A percentile compares a stretch with the other conserved stretches of the same genome.
phyloP scores from a whole-genome alignment of 2,888 invertebrate species.

The Didymodactylos carnosus region DNA sequence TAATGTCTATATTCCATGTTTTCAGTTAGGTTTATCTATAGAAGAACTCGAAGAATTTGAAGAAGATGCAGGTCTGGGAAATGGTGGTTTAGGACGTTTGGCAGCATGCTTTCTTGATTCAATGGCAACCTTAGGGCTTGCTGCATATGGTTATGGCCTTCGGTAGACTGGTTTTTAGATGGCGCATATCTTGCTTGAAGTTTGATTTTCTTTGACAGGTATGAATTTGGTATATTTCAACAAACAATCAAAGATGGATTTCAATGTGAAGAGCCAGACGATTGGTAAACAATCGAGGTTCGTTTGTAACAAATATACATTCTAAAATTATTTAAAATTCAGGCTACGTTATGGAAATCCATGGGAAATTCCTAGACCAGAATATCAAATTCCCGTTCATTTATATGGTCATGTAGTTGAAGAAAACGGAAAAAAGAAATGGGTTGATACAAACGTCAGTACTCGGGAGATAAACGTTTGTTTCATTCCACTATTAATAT shows the following conservation, averaged over 20 bases:
- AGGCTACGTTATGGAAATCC: slow-evolving; percentile 74
- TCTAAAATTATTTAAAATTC: neutral
- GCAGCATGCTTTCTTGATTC: slow-evolving; percentile 99
- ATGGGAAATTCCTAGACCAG: slow-evolving; percentile 97
- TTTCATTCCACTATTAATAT: neutral
- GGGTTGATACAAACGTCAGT: slow-evolving; percentile 82
- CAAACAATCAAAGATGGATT: slow-evolving; percentile 87
- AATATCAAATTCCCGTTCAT: slow-evolving; percentile 86
- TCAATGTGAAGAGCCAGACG: slow-evolving; percentile 90
- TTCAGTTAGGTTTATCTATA: slow-evolving; percentile 71
- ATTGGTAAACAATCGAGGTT: slow-evolving; percentile 47
- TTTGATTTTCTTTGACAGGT: slow-evolving; percentile 39
- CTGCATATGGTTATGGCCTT: slow-evolving; percentile 97
- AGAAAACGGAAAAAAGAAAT: slow-evolving; percentile 58
- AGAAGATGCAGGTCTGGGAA: slow-evolving; percentile 93
- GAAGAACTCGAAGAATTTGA: slow-evolving; percentile 91
- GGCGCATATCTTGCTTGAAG: too few relatives aligned
- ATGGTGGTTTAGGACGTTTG: slow-evolving; percentile 85
- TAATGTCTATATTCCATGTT: neutral
- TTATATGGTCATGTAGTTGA: slow-evolving; percentile 86
- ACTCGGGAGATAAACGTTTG: slow-evolving; percentile 39
- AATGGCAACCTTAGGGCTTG: slow-evolving; percentile 88
- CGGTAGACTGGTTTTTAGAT: slow-evolving; percentile 20
- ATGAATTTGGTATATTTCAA: slow-evolving; percentile 96
- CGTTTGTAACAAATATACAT: neutral